Conservation (phyloP, 2,888 invertebrate species). For the Orthosia gracilis region DNA sequence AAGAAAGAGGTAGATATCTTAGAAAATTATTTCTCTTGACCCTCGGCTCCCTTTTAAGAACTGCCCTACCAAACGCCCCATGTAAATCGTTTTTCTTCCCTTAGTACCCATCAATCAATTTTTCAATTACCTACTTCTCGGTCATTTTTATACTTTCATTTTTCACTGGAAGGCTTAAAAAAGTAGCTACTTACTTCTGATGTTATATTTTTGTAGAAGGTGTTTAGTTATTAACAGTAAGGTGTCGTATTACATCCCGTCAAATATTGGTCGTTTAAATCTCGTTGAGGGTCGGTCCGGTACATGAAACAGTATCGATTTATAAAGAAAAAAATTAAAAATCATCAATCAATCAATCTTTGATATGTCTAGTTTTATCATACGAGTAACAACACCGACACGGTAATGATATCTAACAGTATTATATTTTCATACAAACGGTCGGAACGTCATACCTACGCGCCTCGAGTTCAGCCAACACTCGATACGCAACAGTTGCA, state of each 20-base stretch:
- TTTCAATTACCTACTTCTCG: slow-evolving; percentile 63
- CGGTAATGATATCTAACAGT: too few species aligned
- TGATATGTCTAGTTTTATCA: too few species aligned
- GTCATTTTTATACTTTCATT: slow-evolving; percentile 19
- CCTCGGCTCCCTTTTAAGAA: slow-evolving; percentile 18
- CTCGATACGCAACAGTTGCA: too few species aligned
- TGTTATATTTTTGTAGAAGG: neutral
- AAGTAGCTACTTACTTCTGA: neutral
- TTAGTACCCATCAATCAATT: slow-evolving; percentile 57
- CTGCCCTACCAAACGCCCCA: slow-evolving; percentile 2
- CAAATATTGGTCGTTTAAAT: too few species aligned
- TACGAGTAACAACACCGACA: too few species aligned
- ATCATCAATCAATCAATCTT: too few species aligned
- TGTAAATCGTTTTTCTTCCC: slow-evolving; percentile 48
- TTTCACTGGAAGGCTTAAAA: slow-evolving; percentile 21
- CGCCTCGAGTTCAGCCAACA: too few species aligned
- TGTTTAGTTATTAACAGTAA: neutral
- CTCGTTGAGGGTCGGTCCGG: too few species aligned
- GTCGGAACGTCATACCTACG: too few species aligned
- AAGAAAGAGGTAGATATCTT: neutral
- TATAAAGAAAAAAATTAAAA: too few species aligned
- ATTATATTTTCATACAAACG: too few species aligned
- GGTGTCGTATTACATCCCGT: neutral
- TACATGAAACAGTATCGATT: too few species aligned
- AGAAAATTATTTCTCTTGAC: slow-evolving; percentile 24